Evolutionary conservation across 1,140 invertebrate genomes (phyloP).

Genomic region (Neuroterus valhalla): DNA sequence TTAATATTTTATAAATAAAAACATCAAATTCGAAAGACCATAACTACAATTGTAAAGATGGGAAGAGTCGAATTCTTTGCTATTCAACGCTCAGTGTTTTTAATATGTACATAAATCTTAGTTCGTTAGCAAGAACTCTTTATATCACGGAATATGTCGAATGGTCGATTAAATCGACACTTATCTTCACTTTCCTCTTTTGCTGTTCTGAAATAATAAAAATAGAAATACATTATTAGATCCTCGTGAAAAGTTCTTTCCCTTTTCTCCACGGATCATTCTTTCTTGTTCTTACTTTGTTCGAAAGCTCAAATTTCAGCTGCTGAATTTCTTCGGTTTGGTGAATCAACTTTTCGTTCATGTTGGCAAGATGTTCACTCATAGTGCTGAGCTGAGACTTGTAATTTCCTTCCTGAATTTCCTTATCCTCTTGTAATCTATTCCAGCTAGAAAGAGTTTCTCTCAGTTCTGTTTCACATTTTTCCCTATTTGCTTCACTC

Average conservation of each 20-base stretch:
- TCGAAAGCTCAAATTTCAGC: conserved; percentile 75
- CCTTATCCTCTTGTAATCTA: conserved; percentile 76
- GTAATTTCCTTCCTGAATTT: conserved; percentile 81
- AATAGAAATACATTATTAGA: conserved; percentile 33
- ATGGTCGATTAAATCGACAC: conserved; percentile 51
- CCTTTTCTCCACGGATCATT: conserved; percentile 28
- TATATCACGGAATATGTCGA: conserved; percentile 67
- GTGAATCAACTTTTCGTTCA: conserved; percentile 90
- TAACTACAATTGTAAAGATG: conserved; percentile 53
- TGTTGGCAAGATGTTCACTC: conserved; percentile 92
- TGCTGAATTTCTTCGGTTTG: conserved; percentile 86
- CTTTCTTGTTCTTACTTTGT: conserved; percentile 68
- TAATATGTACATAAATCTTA: conserved; percentile 66
- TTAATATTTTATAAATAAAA: conserved; percentile 64
- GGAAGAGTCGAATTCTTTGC: conserved; percentile 53
- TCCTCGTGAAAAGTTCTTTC: conserved; percentile 18
- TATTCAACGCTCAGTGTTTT: conserved; percentile 45
- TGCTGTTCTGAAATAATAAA: conserved; percentile 67
- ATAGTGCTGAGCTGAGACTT: conserved; percentile 92
- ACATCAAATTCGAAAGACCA: conserved; percentile 60
- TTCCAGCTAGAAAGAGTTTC: conserved; percentile 73
- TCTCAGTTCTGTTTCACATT: conserved; percentile 73
- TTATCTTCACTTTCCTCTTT: conserved; percentile 66
- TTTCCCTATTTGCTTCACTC: conserved; percentile 68
- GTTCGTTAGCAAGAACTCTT: conserved; percentile 60